phyloP scores from a whole-genome alignment of 2,888 invertebrate genomes.

The Chloroclysta siterata region DNA sequence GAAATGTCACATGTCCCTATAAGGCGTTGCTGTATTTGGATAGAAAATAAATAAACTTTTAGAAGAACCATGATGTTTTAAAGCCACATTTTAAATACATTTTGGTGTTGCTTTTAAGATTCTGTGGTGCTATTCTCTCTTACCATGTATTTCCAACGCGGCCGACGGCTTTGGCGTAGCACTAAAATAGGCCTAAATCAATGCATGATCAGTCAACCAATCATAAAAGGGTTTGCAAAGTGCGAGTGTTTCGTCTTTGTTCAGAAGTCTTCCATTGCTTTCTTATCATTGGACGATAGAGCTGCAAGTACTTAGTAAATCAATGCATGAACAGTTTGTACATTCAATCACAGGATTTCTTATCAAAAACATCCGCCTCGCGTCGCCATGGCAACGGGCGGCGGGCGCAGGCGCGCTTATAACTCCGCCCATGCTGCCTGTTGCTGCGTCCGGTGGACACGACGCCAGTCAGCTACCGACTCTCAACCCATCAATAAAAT shows the following conservation, averaged over 20 bases:
- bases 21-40: too few relatives aligned
- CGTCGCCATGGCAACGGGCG: slow-evolving; percentile 77
- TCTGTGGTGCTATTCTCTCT: too few relatives aligned
- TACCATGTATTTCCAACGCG: too few relatives aligned
- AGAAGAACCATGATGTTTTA: too few relatives aligned
- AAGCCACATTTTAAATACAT: too few relatives aligned
- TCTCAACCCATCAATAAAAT: slow-evolving; percentile 54
- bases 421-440: slow-evolving; percentile 80
- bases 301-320: slow-evolving; percentile 12
- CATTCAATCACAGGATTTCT: slow-evolving; percentile 43
- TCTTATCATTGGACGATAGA: background rate
- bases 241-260: background rate
- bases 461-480: slow-evolving; percentile 73
- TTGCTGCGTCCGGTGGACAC: slow-evolving; percentile 59
- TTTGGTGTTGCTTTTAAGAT: too few relatives aligned
- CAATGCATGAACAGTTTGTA: slow-evolving; percentile 56
- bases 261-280: background rate
- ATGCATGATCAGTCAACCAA: background rate
- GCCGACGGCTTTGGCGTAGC: too few relatives aligned
- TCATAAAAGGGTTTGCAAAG: background rate
- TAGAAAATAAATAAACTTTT: too few relatives aligned
- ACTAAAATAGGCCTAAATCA: background rate
- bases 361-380: slow-evolving; percentile 76
- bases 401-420: slow-evolving; percentile 70
- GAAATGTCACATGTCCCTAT: too few relatives aligned